phyloP scores from a whole-genome alignment of 2,888 invertebrate genomes.

The Ephialtes manifestator region DNA sequence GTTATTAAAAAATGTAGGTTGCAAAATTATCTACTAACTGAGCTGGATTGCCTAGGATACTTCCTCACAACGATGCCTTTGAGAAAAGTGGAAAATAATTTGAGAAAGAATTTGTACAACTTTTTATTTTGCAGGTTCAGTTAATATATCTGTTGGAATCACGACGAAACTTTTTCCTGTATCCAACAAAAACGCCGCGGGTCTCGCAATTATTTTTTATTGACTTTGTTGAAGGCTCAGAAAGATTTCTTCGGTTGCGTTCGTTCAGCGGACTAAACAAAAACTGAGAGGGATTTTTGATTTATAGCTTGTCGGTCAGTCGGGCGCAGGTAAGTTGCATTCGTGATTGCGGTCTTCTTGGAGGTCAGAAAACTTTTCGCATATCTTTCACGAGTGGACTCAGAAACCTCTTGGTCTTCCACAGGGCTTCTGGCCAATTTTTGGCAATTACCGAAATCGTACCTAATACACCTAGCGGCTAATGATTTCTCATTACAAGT shows the following conservation, averaged over 20 bases:
- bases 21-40: no score
- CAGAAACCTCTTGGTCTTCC: slow-evolving; percentile 17
- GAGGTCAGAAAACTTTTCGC: slow-evolving; percentile 66
- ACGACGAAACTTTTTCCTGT: slow-evolving; percentile 26
- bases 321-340: slow-evolving; percentile 65
- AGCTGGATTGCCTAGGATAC: no score
- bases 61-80: no score
- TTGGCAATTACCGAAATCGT: slow-evolving; percentile 84
- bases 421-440: slow-evolving; percentile 78
- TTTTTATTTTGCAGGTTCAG: no score
- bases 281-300: slow-evolving; percentile 55
- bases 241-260: slow-evolving; percentile 36
- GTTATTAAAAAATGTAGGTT: no score
- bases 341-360: slow-evolving; percentile 65
- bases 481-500: slow-evolving; percentile 86
- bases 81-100: no score
- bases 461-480: slow-evolving; percentile 84
- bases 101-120: no score
- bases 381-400: slow-evolving; percentile 48
- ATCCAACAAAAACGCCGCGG: slow-evolving; percentile 20
- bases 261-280: neutral
- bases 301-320: slow-evolving; percentile 66
- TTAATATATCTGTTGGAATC: slow-evolving; percentile 71
- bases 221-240: slow-evolving; percentile 47
- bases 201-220: slow-evolving; percentile 55